Conservation (phyloP, 2,888 invertebrate species). For the Galeopsomyia nigrocyanea region DNA sequence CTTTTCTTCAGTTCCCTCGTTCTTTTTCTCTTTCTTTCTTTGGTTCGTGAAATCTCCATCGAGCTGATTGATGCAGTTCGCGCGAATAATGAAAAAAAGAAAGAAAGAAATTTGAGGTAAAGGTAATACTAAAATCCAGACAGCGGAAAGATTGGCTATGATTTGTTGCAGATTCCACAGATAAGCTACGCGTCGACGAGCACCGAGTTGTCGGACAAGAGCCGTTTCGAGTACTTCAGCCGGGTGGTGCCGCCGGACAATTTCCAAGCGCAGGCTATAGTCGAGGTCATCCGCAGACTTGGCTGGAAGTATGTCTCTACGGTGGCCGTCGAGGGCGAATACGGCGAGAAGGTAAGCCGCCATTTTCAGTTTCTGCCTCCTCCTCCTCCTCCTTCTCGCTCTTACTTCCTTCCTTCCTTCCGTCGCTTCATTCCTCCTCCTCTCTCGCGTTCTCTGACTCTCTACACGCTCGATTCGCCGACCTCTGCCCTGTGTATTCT, state of each 20-base stretch:
- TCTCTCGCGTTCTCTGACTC: not conserved
- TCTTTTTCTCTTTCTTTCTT: no score
- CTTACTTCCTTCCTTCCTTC: not conserved
- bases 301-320: conserved; percentile 84
- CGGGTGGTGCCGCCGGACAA: conserved; percentile 81
- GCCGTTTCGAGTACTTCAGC: conserved; percentile 79
- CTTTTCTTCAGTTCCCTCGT: no score
- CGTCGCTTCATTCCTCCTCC: not conserved
- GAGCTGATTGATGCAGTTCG: not conserved
- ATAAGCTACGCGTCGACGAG: conserved; percentile 81
- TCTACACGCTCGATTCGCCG: no score
- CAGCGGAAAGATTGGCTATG: no score
- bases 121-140: no score
- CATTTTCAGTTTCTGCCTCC: not conserved
- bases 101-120: no score
- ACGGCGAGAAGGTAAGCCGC: conserved; percentile 77
- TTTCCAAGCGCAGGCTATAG: conserved; percentile 79
- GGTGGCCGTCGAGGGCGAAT: conserved; percentile 82
- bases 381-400: not conserved
- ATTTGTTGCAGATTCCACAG: conserved; percentile 74
- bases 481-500: no score
- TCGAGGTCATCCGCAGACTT: conserved; percentile 76
- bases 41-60: not conserved
- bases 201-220: conserved; percentile 78
- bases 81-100: not conserved